phyloP scores from a whole-genome alignment of 2,797 vertebrate genomes.

The Rhinoraja longicauda region DNA sequence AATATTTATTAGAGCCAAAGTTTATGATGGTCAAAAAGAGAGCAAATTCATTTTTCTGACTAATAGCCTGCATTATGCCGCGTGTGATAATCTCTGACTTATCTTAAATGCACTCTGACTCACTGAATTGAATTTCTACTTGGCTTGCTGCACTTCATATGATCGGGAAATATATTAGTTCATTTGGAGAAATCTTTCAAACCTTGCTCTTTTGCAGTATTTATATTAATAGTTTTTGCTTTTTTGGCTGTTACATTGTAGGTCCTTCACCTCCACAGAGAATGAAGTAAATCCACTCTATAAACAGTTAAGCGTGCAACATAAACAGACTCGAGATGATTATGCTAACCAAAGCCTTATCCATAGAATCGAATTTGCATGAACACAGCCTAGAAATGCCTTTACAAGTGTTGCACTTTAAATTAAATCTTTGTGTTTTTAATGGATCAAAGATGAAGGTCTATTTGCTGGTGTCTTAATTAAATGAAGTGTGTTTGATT shows the following conservation, averaged over 20 bases:
- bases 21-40: neutral
- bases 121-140: constrained; percentile 9
- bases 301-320: neutral
- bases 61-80: neutral
- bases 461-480: constrained; percentile 18
- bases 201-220: neutral
- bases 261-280: neutral
- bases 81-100: neutral
- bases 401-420: neutral
- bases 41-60: neutral
- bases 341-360: constrained; percentile 1
- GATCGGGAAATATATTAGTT: neutral
- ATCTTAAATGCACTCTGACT: constrained; percentile 25
- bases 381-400: neutral
- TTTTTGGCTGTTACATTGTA: neutral
- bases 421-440: constrained; percentile 6
- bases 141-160: neutral
- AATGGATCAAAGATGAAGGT: constrained; percentile 6
- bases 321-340: neutral
- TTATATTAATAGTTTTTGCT: neutral
- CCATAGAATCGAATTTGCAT: constrained; percentile 6
- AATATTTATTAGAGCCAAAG: neutral
- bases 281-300: constrained; percentile 12
- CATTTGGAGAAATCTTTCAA: constrained; percentile 19
- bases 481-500: constrained; percentile 26